A percentile compares a stretch with the other conserved stretches of the same genome.
phyloP scores from a whole-genome alignment of 2,113 vertebrate genomes.

The Strix aluco region DNA sequence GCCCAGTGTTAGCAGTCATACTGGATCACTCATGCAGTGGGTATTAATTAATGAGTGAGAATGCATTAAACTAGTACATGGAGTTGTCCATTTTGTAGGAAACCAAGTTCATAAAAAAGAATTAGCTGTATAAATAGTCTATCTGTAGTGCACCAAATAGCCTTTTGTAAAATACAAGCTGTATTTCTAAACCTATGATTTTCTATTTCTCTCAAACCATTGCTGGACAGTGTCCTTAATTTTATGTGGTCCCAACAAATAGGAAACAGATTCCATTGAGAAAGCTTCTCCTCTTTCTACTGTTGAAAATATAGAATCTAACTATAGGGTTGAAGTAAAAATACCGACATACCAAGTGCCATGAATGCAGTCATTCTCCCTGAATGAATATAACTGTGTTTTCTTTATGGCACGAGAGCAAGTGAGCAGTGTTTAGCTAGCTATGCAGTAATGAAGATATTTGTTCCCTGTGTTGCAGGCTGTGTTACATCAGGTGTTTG shows the following conservation, averaged over 20 bases:
- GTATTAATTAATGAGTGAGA: not conserved
- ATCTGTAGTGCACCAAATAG: not conserved
- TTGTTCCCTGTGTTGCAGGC: not conserved
- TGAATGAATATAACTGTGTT: conserved; percentile 1
- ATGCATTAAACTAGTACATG: not conserved
- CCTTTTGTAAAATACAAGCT: not conserved
- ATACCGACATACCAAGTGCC: not conserved
- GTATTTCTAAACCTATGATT: not conserved
- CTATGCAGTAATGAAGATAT: not conserved
- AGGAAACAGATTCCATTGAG: not conserved
- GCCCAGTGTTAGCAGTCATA: not conserved
- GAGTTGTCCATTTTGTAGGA: not conserved
- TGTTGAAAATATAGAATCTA: conserved; percentile 32
- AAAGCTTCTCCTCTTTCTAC: not conserved
- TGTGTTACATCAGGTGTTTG: not conserved
- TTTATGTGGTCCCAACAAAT: not conserved
- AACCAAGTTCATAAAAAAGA: not conserved
- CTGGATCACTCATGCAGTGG: not conserved
- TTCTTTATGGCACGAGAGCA: not conserved
- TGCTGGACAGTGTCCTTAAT: not conserved
- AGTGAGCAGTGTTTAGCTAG: not conserved
- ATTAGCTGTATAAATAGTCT: not conserved
- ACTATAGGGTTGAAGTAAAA: conserved; percentile 15
- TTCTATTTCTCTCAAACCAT: not conserved
- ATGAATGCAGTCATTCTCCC: not conserved